Conservation (phyloP, 1,140 invertebrate species). For the Drosophila pallidifrons region DNA sequence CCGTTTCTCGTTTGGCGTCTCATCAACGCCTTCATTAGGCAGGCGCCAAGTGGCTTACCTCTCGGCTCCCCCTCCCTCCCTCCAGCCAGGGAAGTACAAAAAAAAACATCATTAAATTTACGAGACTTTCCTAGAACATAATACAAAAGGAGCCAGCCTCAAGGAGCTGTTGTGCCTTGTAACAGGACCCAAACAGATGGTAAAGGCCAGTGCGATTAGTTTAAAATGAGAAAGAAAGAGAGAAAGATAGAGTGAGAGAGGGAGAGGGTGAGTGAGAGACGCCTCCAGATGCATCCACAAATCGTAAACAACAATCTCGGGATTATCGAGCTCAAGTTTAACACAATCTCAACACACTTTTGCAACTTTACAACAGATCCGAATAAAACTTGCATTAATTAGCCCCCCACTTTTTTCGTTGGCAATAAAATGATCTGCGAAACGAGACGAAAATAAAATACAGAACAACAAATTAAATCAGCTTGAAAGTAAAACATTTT, state of each 20-base stretch:
- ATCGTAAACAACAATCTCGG: conserved; percentile 9
- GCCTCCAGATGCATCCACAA: background rate
- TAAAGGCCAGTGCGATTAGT: conserved; percentile 27
- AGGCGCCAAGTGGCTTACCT: conserved; percentile 51
- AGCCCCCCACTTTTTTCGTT: background rate
- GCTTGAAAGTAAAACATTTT: too few species aligned
- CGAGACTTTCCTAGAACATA: conserved; percentile 60
- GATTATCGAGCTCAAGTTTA: conserved; percentile 9
- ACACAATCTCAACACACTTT: background rate
- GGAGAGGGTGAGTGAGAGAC: too few species aligned
- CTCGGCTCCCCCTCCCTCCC: background rate
- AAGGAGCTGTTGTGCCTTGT: conserved; percentile 1
- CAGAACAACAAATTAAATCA: background rate
- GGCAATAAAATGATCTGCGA: background rate
- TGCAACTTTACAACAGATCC: conserved; percentile 1
- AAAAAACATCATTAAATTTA: conserved; percentile 80
- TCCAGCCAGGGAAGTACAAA: background rate
- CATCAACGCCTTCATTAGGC: conserved; percentile 79
- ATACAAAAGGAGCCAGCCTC: conserved; percentile 53
- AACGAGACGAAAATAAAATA: too few species aligned
- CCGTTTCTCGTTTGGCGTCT: conserved; percentile 38
- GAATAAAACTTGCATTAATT: conserved; percentile 1
- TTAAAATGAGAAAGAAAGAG: background rate
- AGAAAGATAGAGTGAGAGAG: too few species aligned
- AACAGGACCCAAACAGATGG: conserved; percentile 37